Evolutionary conservation across 2,113 vertebrate genomes (phyloP).

Genomic region (Bettongia penicillata): DNA sequence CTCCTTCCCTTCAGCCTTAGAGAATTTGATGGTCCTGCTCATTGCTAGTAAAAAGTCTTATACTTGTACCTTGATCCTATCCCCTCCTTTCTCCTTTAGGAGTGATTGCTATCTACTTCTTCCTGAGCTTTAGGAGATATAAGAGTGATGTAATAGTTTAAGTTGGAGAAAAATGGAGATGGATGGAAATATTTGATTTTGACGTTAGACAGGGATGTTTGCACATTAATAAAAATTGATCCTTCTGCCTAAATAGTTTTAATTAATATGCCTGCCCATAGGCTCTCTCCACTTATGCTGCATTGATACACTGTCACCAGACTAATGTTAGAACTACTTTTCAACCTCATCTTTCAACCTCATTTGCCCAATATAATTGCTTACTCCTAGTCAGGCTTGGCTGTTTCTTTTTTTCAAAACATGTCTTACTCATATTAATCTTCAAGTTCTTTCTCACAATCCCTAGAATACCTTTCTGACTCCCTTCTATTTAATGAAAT

Average conservation of each 20-base stretch:
- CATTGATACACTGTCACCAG: not conserved
- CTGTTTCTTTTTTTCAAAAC: not conserved
- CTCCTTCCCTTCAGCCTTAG: not conserved
- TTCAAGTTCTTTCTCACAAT: not conserved
- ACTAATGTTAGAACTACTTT: rapidly evolving
- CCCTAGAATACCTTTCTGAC: not conserved
- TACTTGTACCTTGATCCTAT: not conserved
- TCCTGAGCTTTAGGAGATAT: not conserved
- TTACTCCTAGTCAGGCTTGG: not conserved
- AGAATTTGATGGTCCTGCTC: not conserved
- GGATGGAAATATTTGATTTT: not conserved
- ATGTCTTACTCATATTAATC: not conserved
- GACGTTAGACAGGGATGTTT: not conserved
- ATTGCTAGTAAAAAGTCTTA: not conserved
- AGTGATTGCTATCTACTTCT: not conserved
- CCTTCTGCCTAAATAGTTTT: not conserved
- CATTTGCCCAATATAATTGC: not conserved
- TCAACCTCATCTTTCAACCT: not conserved
- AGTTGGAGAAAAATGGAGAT: not conserved
- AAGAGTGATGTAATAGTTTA: not conserved
- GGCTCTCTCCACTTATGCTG: not conserved
- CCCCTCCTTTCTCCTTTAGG: not conserved
- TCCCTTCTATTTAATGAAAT: not conserved
- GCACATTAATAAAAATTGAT: not conserved
- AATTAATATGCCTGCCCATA: not conserved